phyloP scores from a whole-genome alignment of 2,797 vertebrate species.

The Trachurus trachurus region DNA sequence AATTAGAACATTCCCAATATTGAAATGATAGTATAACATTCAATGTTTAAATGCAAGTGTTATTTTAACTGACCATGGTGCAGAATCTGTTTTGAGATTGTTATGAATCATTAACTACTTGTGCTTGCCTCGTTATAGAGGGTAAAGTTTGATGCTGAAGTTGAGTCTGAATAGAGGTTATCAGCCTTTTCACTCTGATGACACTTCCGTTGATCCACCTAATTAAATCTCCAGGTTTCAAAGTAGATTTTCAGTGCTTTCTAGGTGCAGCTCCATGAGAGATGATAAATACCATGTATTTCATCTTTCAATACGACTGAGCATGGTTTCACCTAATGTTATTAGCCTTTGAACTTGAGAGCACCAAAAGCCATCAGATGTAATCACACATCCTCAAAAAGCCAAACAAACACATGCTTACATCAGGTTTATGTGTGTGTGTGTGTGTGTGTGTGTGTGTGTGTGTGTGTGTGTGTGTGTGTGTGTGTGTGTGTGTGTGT shows the following conservation, averaged over 20 bases:
- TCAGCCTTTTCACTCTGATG: background rate
- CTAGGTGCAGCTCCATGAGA: background rate
- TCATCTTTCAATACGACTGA: constrained; percentile 10
- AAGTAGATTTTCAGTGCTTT: constrained; percentile 12
- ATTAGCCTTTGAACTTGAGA: constrained; percentile 17
- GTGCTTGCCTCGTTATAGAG: constrained; percentile 34
- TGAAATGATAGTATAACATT: background rate
- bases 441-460: constrained; percentile 9
- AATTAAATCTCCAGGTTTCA: constrained; percentile 2
- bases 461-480: constrained; percentile 3
- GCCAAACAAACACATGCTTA: too few relatives aligned
- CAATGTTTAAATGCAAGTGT: background rate
- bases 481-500: constrained; percentile 3
- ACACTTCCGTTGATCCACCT: constrained; percentile 12
- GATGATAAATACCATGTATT: constrained; percentile 8
- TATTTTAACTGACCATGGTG: background rate
- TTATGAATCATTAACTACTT: constrained; percentile 7
- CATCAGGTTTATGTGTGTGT: too few relatives aligned
- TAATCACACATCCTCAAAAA: constrained; percentile 12
- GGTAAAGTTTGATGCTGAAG: constrained; percentile 36
- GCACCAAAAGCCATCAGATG: constrained; percentile 8
- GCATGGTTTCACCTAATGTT: constrained; percentile 16
- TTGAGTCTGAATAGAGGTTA: constrained; percentile 5
- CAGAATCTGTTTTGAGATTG: background rate
- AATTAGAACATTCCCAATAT: background rate